Percentiles rank a stretch among this genome's conserved stretches.
phyloP scores from a whole-genome alignment of 64 coral and sea anemone genomes.

The Cladopsammia gracilis region DNA sequence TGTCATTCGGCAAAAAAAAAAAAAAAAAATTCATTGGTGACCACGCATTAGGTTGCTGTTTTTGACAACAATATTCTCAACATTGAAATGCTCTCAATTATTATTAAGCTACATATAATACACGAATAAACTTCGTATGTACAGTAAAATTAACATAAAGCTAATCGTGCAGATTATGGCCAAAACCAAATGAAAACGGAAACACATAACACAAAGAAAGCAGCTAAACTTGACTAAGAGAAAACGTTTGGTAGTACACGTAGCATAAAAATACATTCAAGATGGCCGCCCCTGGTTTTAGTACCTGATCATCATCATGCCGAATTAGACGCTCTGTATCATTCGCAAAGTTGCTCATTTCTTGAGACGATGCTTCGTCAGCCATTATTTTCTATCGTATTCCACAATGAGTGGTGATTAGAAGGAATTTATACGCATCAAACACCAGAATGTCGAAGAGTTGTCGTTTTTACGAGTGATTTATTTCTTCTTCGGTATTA shows the following conservation, averaged over 20 bases:
- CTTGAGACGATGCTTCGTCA: neutral
- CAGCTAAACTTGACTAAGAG: neutral
- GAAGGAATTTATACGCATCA: neutral
- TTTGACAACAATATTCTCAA: no score
- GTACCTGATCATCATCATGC: slow-evolving; percentile 2
- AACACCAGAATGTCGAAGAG: no score
- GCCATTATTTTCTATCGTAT: neutral
- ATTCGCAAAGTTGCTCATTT: neutral
- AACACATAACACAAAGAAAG: no score
- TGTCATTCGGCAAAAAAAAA: no score
- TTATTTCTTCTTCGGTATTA: neutral
- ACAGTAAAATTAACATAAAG: neutral
- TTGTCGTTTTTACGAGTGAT: no score
- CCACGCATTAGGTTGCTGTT: no score
- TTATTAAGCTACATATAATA: no score
- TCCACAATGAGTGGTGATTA: neutral
- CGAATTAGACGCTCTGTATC: slow-evolving; percentile 32
- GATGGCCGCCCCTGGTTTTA: neutral
- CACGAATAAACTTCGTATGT: neutral
- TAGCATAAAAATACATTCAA: neutral
- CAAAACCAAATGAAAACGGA: no score
- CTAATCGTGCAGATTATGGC: no score
- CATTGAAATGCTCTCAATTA: no score
- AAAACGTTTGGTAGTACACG: no score
- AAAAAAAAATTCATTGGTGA: no score